Conservation (phyloP, 2,113 vertebrate genomes). For the Loxodonta africana region DNA sequence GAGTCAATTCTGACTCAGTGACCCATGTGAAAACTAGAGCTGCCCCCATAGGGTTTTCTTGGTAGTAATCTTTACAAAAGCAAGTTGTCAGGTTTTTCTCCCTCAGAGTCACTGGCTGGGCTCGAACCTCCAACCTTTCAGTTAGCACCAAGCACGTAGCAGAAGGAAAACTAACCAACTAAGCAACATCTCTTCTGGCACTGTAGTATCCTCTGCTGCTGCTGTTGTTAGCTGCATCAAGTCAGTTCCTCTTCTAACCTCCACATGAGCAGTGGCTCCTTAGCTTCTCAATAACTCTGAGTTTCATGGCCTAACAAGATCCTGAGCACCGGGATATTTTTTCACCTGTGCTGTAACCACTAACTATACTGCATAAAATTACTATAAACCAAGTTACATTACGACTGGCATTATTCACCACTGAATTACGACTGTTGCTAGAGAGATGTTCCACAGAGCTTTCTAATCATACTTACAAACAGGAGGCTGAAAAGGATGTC, state of each 20-base stretch:
- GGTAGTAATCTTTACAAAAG: too few species aligned
- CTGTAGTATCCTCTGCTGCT: not conserved
- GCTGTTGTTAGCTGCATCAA: too few species aligned
- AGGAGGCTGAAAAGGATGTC: conserved; percentile 28
- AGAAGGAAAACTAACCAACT: conserved; percentile 34
- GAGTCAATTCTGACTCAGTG: too few species aligned
- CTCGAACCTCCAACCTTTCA: too few species aligned
- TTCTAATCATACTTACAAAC: conserved; percentile 16
- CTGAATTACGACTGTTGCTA: not conserved
- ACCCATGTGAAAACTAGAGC: too few species aligned
- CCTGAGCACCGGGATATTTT: not conserved
- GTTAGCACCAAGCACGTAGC: not conserved
- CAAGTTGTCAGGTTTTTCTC: too few species aligned
- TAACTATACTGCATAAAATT: not conserved
- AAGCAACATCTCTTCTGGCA: not conserved
- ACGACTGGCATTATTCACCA: not conserved
- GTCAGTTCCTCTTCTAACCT: not conserved
- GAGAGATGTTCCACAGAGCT: not conserved
- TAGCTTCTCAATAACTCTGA: not conserved
- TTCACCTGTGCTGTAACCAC: not conserved
- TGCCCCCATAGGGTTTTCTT: too few species aligned
- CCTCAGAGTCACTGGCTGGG: too few species aligned
- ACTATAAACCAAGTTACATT: not conserved
- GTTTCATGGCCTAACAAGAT: conserved; percentile 44
- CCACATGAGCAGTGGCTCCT: not conserved